Conservation (phyloP, 2,113 vertebrate species). For the Rhegmatorhina hoffmannsi region DNA sequence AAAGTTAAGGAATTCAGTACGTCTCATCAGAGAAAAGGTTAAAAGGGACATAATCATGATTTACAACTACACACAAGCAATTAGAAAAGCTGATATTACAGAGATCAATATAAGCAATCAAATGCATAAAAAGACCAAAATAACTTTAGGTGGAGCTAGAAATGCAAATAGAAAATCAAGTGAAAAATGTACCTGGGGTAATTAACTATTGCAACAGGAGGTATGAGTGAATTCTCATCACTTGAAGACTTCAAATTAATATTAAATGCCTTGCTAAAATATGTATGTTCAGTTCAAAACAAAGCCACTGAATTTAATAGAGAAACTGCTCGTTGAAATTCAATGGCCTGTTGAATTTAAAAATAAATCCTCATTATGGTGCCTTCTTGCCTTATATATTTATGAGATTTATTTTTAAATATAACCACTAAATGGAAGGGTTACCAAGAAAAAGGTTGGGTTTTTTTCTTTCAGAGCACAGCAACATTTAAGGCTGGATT, state of each 20-base stretch:
- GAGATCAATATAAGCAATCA: conserved; percentile 60
- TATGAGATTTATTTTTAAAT: conserved; percentile 8
- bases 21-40: conserved; percentile 61
- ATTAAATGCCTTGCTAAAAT: conserved; percentile 43
- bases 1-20: conserved; percentile 54
- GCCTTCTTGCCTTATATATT: conserved; percentile 9
- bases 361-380: conserved; percentile 46
- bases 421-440: not conserved
- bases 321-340: conserved; percentile 22
- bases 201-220: conserved; percentile 56
- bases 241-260: conserved; percentile 47
- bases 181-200: conserved; percentile 31
- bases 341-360: conserved; percentile 30
- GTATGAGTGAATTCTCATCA: conserved; percentile 29
- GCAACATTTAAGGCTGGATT: not conserved
- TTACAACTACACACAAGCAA: conserved; percentile 44
- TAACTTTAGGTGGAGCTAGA: conserved; percentile 52
- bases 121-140: conserved; percentile 53
- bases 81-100: conserved; percentile 58
- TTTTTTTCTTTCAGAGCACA: not conserved
- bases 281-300: conserved; percentile 38
- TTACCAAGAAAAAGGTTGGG: conserved; percentile 5
- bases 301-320: conserved; percentile 32
- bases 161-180: conserved; percentile 65
- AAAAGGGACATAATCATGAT: conserved; percentile 58